Evolutionary conservation across 2,888 invertebrate genomes (phyloP), one percentile per base, ranked within the genome.

Genomic region (Tachina grossa): DNA sequence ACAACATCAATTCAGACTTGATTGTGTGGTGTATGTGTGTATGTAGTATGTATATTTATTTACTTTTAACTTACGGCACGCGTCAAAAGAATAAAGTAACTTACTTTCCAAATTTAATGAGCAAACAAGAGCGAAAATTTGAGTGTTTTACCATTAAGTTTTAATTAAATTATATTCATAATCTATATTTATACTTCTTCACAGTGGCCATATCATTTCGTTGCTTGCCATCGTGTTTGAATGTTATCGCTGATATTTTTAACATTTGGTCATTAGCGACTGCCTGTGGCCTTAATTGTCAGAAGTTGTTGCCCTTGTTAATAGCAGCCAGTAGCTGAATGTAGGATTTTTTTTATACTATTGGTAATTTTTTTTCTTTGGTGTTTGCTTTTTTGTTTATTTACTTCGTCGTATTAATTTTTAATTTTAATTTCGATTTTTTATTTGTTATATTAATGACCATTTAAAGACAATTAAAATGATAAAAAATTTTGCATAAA

Each of bases 201-300:
- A 31, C 9, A 39, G 19, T 10, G 16, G 2, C 13, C 47, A 14
- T 22, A 47, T 47, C 13, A 31, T 2, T 1, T 22, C n/a, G 14
- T 9, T 0, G n/a, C 31, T 51, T 16, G 22, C 31, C 49, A 1
- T 66, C 59, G 9, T n/a, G 31, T 49, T 13, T 10, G 13, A 13
- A 9, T 55, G 6, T 55, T 66, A 45, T 47, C 53, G 43, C 1
- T 43, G 45, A 59, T 43, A n/a, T 41, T 55, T 75, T 71, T 45
- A 57, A 10, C 9, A 65, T 31, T 43, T 61, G 39, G 78, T 78
- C 39, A 71, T 74, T 80, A 69, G 69, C 53, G 57, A 53, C 1
- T 71, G 39, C 66, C 68, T 74, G 78, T 74, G 81, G 81, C 63
- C 65, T 84, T 80, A 71, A 71, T 59, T 84, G 80, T 84, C 57